phyloP scores from a whole-genome alignment of 2,888 invertebrate genomes.

The Ctena decussata region DNA sequence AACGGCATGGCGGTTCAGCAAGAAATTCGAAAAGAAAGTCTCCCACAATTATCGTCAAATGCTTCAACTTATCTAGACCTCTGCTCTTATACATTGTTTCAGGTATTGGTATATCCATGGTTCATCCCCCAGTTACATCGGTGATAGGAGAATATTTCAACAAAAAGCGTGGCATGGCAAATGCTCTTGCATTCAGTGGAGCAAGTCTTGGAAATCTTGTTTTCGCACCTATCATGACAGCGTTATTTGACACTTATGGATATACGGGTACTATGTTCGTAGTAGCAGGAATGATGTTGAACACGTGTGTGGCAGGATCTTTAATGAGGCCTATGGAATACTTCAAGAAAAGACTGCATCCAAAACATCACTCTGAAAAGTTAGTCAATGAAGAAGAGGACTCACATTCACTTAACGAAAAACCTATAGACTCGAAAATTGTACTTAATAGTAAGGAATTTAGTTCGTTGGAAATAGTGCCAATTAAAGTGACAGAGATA shows the following conservation, averaged over 20 bases:
- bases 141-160: slow-evolving; percentile 32
- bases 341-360: not conserved
- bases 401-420: not conserved
- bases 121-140: slow-evolving; percentile 34
- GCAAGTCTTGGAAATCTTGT: slow-evolving; percentile 45
- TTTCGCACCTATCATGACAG: slow-evolving; percentile 42
- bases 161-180: slow-evolving; percentile 37
- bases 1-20: too few relatives aligned
- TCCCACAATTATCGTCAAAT: too few relatives aligned
- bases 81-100: too few relatives aligned
- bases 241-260: slow-evolving; percentile 30
- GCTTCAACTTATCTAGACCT: too few relatives aligned
- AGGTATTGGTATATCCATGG: slow-evolving; percentile 30
- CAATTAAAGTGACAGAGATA: not conserved
- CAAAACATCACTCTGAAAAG: not conserved
- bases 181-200: slow-evolving; percentile 32
- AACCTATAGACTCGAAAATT: not conserved
- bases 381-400: not conserved
- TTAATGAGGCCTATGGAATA: slow-evolving; percentile 31
- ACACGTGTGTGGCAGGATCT: slow-evolving; percentile 28
- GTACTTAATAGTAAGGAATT: not conserved
- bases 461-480: not conserved
- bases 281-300: slow-evolving; percentile 29
- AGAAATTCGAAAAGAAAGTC: too few relatives aligned
- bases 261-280: slow-evolving; percentile 43